Evolutionary conservation across 2,797 vertebrate species (phyloP), one percentile per base, ranked within the genome.

Genomic region (Lithobates pipiens): DNA sequence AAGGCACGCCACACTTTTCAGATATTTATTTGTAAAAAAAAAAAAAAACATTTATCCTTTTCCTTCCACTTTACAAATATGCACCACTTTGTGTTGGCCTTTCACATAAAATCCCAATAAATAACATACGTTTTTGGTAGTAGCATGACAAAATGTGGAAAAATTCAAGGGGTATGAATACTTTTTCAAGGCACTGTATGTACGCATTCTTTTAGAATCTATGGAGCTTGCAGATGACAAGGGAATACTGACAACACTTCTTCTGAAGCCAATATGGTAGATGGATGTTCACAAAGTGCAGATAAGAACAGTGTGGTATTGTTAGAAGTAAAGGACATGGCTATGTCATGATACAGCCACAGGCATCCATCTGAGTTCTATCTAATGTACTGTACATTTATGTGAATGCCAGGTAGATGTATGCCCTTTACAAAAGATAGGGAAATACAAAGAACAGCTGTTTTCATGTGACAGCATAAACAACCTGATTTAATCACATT

Each of bases 261-360:
- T 61, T 76, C 25, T 76, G 27, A 57, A 5, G 32, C 29, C 74
- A 29, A 21, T 76, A 61, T 29, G 16, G 25, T 50, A 76, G 74
- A 76, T 57, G 13, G 50, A 76, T 76, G 50, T 18, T 18, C 46
- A 76, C 32, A 57, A 27, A 61, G 6, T 76, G 54, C 46, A 76
- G 74, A 76, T 76, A 76, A 76, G 74, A 27, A 61, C 36, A 25
- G 32, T 61, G 54, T 54, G 18, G 42, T 46, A 76, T 76, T 50
- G 44, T 57, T 25, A 34, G n/a, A 76, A 44, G n/a, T 57, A 54
- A 29, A 76, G 73, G 25, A 54, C 23, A 61, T 54, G 15, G 18
- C 13, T 34, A 76, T 75, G 73, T 54, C 73, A 75, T 11, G 21
- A 27, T 29, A 27, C 74, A 76, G 15, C 21, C 27, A 76, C 74